These are phyloP conservation scores for Sisyra terminalis DNA, from an alignment of 2,888 invertebrate species.

Conservation along the genomic window DNA sequence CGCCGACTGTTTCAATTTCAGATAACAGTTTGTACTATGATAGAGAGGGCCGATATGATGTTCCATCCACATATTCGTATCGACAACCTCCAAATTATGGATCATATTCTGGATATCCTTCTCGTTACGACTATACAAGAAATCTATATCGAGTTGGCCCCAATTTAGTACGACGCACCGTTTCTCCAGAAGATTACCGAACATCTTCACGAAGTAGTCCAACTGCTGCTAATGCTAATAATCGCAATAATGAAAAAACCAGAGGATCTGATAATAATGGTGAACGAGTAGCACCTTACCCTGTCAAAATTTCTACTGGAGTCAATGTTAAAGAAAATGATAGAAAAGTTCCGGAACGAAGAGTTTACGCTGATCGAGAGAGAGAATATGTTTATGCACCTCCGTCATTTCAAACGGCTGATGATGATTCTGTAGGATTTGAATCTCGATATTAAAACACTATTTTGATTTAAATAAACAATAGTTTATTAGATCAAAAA, in stretches of 20 bases:
- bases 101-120: constrained; percentile 3
- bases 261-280: neutral
- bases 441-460: neutral
- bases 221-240: neutral
- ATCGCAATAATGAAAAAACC: neutral
- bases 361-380: constrained; percentile 24
- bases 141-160: constrained; percentile 10
- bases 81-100: constrained; percentile 1
- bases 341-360: constrained; percentile 25
- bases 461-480: neutral
- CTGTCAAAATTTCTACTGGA: constrained; percentile 23
- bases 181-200: neutral
- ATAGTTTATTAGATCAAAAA: neutral
- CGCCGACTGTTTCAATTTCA: constrained; percentile 12
- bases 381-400: constrained; percentile 19
- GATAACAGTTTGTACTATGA: constrained; percentile 3
- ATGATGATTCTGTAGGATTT: constrained; percentile 10
- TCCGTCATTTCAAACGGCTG: constrained; percentile 12
- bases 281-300: constrained; percentile 8
- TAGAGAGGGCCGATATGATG: constrained; percentile 4
- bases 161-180: no score
- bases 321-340: constrained; percentile 24
- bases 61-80: constrained; percentile 4
- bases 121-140: neutral
- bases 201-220: neutral